Base-by-base conservation (phyloP, 2,888 invertebrate species). In the Cephus pulcher region DNA sequence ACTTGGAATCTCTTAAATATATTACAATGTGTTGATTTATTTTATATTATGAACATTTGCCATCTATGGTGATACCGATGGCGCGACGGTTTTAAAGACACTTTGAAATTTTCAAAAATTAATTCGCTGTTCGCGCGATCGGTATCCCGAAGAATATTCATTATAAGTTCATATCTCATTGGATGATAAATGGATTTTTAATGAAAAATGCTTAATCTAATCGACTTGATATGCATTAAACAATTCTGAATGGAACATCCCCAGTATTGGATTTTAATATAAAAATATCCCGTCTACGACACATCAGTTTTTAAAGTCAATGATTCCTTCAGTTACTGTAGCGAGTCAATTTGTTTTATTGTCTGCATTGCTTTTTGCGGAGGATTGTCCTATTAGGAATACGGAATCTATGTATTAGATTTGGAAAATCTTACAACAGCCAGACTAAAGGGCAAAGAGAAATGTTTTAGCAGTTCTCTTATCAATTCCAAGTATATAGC, bases 251-350 rank as follows among this genome's bases (percentile, higher is more conserved):
- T 80, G 79, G 76, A 82, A 78, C 76, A 78, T 79, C 69, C 69
- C 1, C 78, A 81, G 81, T 78, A 81, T 81, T 84, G 83, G 88
- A 88, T 88, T 23, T 56, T 82, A 83, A 87, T 91, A 91, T 82
- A 91, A 91, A 91, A 91, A 91, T 91, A 91, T 88, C 87, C 87
- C 81, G 82, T 89, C 88, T 90, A 89, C 83, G 79, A 84, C 89
- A 89, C 82, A 84, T 84, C 81, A 79, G 79, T 81, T 56, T 82
- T 76, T 80, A 82, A 75, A 74, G 77, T 82, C 76, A 81, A 84
- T 78, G 81, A 78, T 76, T 74, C 69, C 73, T 74, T 78, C 76
- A 75, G 78, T 82, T 80, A 83, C 84, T 79, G 82, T 76, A 82
- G 80, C 79, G 80, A 84, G 85, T 84, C 76, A 85, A 81, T 86